Percentiles rank a stretch among this genome's conserved stretches.
Conservation (phyloP, 37 sponge, comb jelly and placozoan species). For the Spongilla lacustris region DNA sequence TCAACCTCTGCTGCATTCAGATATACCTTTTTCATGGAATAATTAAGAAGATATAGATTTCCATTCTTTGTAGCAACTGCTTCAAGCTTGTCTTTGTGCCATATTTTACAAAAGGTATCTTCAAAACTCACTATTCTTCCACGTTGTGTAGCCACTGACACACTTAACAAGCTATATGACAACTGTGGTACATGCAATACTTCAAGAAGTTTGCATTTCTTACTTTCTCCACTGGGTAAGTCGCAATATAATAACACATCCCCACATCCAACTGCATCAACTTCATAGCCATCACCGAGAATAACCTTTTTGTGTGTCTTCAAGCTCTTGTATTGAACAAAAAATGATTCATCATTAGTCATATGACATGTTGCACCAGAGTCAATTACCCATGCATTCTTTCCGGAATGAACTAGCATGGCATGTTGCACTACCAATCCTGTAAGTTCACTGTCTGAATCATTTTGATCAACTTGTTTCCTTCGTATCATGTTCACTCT, state of each 20-base stretch:
- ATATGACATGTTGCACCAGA: conserved; percentile 46
- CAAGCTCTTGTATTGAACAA: too few relatives aligned
- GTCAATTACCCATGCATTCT: conserved; percentile 32
- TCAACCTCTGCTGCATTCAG: conserved; percentile 9
- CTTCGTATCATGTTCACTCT: neutral
- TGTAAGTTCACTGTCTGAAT: conserved; percentile 36
- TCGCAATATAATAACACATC: too few relatives aligned
- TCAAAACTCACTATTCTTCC: conserved; percentile 40
- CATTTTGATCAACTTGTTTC: neutral
- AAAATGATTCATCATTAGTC: neutral
- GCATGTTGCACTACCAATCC: conserved; percentile 7
- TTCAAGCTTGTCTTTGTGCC: conserved; percentile 27
- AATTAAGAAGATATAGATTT: conserved; percentile 56
- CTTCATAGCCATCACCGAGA: too few relatives aligned
- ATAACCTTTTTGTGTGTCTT: too few relatives aligned
- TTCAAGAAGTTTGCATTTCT: conserved; percentile 41
- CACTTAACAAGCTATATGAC: conserved; percentile 48
- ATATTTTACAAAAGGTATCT: conserved; percentile 22
- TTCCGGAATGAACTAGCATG: conserved; percentile 12
- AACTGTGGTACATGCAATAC: conserved; percentile 54
- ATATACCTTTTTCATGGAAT: neutral
- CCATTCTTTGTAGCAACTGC: conserved; percentile 47
- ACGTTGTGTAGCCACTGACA: conserved; percentile 41
- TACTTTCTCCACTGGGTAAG: conserved; percentile 41
- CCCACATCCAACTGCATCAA: too few relatives aligned